Evolutionary conservation across 1,140 invertebrate species (phyloP).

Genomic region (Leucophenga varia): DNA sequence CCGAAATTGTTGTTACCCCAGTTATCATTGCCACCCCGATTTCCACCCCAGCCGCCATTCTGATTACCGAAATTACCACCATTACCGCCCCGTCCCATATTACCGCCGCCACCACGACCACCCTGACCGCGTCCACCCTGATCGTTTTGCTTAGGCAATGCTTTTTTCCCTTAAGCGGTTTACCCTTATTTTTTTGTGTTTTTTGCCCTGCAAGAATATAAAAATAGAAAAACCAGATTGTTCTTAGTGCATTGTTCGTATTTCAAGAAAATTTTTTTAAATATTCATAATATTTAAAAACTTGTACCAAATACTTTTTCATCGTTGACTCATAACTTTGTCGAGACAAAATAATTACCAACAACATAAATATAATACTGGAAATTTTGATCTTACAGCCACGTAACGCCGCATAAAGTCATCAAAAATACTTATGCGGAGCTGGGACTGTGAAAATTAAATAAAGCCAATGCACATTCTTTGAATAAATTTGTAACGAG

Average conservation of each 20-base stretch:
- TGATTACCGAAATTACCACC: constrained; percentile 50
- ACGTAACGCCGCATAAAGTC: constrained; percentile 21
- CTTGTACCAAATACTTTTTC: constrained; percentile 42
- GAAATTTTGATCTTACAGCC: constrained; percentile 21
- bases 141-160: constrained; percentile 70
- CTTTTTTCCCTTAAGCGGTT: constrained; percentile 82
- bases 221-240: no score
- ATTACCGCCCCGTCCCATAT: constrained; percentile 29
- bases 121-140: constrained; percentile 55
- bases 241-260: no score
- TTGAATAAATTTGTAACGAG: constrained; percentile 30
- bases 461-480: constrained; percentile 10
- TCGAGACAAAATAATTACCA: constrained; percentile 1
- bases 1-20: constrained; percentile 63
- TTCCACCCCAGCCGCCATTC: constrained; percentile 67
- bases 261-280: constrained; percentile 5
- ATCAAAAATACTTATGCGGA: constrained; percentile 15
- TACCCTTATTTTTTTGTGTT: constrained; percentile 73
- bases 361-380: constrained; percentile 21
- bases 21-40: constrained; percentile 67
- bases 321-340: constrained; percentile 18
- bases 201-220: constrained; percentile 63
- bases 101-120: constrained; percentile 32
- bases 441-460: constrained; percentile 7
- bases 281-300: background rate